These are phyloP conservation scores for Amblyjoppa proteus DNA, from an alignment of 2,888 invertebrate species.

Conservation along the genomic window DNA sequence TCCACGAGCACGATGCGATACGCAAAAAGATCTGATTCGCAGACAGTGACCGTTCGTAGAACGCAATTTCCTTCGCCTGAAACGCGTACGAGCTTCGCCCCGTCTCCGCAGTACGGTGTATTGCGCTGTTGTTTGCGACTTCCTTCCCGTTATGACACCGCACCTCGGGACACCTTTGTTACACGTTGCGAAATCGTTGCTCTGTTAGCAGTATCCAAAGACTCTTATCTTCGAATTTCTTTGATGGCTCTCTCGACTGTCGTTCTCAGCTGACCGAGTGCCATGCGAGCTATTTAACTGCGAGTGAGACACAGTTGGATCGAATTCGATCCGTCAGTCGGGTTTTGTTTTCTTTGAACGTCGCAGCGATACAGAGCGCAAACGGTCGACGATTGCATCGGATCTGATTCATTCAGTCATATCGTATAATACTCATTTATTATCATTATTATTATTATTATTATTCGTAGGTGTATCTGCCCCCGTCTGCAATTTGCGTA, in stretches of 20 bases:
- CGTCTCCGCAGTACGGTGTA: not conserved
- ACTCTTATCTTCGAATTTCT: not conserved
- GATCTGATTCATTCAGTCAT: not conserved
- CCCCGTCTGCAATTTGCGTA: not conserved
- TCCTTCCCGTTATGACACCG: constrained; percentile 37
- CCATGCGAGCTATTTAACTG: not conserved
- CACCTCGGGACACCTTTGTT: not conserved
- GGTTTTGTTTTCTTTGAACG: not conserved
- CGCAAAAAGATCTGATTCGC: not conserved
- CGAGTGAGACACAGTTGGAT: not conserved
- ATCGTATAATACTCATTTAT: not conserved
- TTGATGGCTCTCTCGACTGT: not conserved
- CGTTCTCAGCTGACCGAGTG: constrained; percentile 16
- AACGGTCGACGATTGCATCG: not conserved
- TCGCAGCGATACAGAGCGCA: not conserved
- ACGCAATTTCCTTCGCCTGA: constrained; percentile 37
- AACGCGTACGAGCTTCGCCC: constrained; percentile 16
- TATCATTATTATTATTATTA: not conserved
- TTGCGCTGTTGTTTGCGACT: constrained; percentile 39
- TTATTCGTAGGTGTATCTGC: no score
- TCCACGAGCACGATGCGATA: not conserved
- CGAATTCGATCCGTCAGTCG: constrained; percentile 10
- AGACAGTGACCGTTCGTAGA: not conserved
- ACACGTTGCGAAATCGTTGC: constrained; percentile 34
- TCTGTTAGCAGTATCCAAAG: not conserved